Base-by-base conservation (phyloP, 2,113 vertebrate species). In the Polypterus bichir region DNA sequence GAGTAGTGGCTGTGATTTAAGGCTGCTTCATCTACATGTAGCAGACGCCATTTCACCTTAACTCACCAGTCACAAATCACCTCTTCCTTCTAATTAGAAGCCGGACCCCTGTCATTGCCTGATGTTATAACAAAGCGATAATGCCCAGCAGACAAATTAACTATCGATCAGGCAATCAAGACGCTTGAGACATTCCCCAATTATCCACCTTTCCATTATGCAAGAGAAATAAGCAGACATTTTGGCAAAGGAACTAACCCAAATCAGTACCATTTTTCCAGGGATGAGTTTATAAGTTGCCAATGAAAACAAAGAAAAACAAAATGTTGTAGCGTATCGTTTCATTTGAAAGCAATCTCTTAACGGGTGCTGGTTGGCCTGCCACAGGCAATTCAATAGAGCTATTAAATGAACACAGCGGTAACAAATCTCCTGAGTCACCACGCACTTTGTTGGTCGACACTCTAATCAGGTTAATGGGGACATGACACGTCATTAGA, bases 111-210 rank as follows among this genome's bases (percentile, higher is more conserved):
- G 27, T 27, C 27, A 27, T 27, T 27, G 27, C 27, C 27, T 27
- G 27, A 27, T 27, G 27, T 27, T 27, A 27, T 27, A 27, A 27
- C 27, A 27, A 27, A 27, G 27, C 27, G 27, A 27, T 27, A 27
- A 27, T 27, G 27, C 27, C 27, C 27, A 27, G 27, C 27, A 62
- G 49, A 62, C 49, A 62, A 62, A 62, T 53, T 62, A 62, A 53
- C 48, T 9, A 62, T 62, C 54, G 49, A 61, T 61, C 59, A 44
- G 11, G 10, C 59, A 61, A 61, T 51, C 48, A 61, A 61, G 52
- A 45, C 49, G 48, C 48, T 61, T 61, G 59, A 61, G 48, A 44
- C 48, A 52, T 52, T 61, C 11, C 48, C 27, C 11, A 51, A 27
- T 27, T 27, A 2, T 27, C 27, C 27, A 27, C 27, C 27, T 27